phyloP scores from a whole-genome alignment of 2,888 invertebrate species.

The Glomeris marginata region DNA sequence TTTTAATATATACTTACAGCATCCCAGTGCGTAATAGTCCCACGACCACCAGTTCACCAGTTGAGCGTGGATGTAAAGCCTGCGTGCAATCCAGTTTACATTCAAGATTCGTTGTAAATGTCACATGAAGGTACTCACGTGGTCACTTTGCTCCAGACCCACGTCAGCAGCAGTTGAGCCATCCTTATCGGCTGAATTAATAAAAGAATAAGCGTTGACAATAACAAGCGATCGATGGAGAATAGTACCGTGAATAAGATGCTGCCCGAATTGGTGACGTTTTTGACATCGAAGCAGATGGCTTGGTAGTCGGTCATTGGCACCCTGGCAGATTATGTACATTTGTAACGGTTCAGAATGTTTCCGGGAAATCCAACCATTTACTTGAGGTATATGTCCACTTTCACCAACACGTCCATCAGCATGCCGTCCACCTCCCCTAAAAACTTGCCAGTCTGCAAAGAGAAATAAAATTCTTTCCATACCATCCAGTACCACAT shows the following conservation, averaged over 20 bases:
- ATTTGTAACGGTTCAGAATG: background rate
- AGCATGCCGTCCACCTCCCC: slow-evolving; percentile 89
- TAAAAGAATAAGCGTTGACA: slow-evolving; percentile 4
- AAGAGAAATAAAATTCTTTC: too few species aligned
- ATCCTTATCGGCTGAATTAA: slow-evolving; percentile 20
- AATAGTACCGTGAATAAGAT: slow-evolving; percentile 18
- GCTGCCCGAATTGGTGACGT: slow-evolving; percentile 16
- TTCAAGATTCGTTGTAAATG: background rate
- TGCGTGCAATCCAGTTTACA: background rate
- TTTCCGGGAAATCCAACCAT: background rate
- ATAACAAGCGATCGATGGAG: too few species aligned
- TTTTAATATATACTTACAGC: too few species aligned
- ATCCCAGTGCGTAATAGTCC: too few species aligned
- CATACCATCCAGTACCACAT: too few species aligned
- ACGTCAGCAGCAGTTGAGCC: slow-evolving; percentile 19
- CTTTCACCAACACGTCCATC: slow-evolving; percentile 78
- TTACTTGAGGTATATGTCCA: slow-evolving; percentile 58
- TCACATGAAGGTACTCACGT: slow-evolving; percentile 15
- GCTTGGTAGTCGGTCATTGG: slow-evolving; percentile 81
- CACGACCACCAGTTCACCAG: too few species aligned
- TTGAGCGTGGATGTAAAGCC: too few species aligned
- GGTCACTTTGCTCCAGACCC: slow-evolving; percentile 18
- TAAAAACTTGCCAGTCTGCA: slow-evolving; percentile 70
- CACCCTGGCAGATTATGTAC: slow-evolving; percentile 39
- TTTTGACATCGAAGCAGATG: slow-evolving; percentile 50